Evolutionary conservation across 2,113 vertebrate species (phyloP), one percentile per base, ranked within the genome.

Genomic region (Strigops habroptila): DNA sequence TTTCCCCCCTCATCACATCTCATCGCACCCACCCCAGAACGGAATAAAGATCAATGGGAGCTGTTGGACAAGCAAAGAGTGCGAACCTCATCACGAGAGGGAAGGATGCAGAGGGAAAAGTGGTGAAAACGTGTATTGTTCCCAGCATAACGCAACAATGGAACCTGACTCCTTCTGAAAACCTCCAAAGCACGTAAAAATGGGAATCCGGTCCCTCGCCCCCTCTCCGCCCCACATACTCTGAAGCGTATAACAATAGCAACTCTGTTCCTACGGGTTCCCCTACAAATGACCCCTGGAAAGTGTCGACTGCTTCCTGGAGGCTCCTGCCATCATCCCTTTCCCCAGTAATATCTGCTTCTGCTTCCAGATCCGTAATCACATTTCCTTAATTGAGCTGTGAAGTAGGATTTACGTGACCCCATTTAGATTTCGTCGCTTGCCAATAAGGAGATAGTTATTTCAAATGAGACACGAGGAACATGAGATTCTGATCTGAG

Each of bases 141-240:
- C 74, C 51, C 85, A 81, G 39, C 0, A 68, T 86, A 94, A 74
- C 1, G 5, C 52, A 91, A 31, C 91, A 84, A 84, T 71, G 68
- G 88, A 96, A 96, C 74, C 55, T 48, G 82, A 96, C 68, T 91
- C 90, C 71, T 57, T 60, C 77, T 71, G 85, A 88, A 91, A 94
- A 91, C 22, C 88, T 90, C 79, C 76, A 86, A 93, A 88, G 76
- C 85, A 86, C 69, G 93, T 93, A 86, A 81, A 96, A 94, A 91
- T 13, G 77, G 63, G 87, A 93, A 90, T 91, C 88, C 46, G 24
- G 79, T 90, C 68, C 93, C 91, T 93, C 17, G 0, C 53, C 86
- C 80, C 77, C 70, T 89, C 93, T 75, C 82, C 77, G 1, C 85
- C 83, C 59, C 71, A 46, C 46, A 53, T 62, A 70, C 53, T 59